phyloP scores from a whole-genome alignment of 2,797 vertebrate genomes.

The Acanthurus tractus region DNA sequence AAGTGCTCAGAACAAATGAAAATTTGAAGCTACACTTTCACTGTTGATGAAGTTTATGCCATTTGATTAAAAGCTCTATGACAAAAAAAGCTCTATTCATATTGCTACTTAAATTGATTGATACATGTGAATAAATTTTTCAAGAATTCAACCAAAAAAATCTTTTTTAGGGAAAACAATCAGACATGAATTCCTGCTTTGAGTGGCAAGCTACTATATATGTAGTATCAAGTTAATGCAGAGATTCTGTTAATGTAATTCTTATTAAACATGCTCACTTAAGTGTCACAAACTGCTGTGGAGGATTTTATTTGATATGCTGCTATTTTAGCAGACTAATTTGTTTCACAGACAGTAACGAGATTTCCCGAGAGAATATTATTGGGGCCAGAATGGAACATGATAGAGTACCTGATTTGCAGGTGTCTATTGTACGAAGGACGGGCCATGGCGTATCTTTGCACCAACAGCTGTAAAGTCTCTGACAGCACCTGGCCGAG shows the following conservation, averaged over 20 bases:
- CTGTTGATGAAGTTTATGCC: background rate
- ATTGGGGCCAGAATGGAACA: background rate
- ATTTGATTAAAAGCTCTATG: background rate
- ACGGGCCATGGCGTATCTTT: constrained; percentile 89
- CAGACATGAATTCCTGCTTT: background rate
- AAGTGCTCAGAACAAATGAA: background rate
- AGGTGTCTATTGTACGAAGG: constrained; percentile 92
- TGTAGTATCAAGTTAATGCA: background rate
- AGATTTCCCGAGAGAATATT: background rate
- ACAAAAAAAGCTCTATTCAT: background rate
- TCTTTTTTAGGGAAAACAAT: constrained; percentile 1
- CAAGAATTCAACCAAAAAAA: background rate
- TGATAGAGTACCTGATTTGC: constrained; percentile 91
- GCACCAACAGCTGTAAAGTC: constrained; percentile 89
- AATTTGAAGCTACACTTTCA: background rate
- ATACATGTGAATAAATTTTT: background rate
- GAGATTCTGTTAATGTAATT: background rate
- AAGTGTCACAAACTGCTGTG: background rate
- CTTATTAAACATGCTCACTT: background rate
- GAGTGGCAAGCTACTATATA: background rate
- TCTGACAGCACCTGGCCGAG: constrained; percentile 90
- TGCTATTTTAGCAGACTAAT: background rate
- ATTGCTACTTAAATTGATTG: background rate
- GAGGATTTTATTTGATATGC: background rate
- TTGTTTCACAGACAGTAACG: background rate